These are phyloP conservation scores for Piaya cayana DNA, from an alignment of 2,113 vertebrate genomes.

Conservation along the genomic window DNA sequence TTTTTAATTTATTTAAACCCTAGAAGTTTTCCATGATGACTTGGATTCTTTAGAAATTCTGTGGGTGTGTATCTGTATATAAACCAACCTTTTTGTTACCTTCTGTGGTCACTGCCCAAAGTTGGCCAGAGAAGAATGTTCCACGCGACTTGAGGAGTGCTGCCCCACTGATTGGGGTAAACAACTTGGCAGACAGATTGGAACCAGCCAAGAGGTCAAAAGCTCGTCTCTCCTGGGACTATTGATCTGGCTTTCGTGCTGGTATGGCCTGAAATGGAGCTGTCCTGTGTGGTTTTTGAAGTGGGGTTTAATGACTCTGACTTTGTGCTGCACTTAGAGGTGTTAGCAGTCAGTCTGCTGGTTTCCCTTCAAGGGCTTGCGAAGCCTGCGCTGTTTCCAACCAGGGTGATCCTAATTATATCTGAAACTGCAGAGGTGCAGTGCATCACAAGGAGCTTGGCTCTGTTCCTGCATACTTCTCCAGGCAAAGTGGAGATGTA, in stretches of 20 bases:
- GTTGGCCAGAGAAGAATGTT: neutral
- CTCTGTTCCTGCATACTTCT: neutral
- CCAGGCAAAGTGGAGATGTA: neutral
- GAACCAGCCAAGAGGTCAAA: neutral
- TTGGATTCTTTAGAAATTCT: neutral
- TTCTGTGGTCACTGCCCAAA: neutral
- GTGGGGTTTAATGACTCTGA: neutral
- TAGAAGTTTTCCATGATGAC: neutral
- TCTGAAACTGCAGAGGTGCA: conserved; percentile 45
- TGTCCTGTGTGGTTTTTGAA: neutral
- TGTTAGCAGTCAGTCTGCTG: neutral
- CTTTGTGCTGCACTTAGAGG: neutral
- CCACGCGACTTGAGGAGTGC: neutral
- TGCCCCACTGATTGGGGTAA: neutral
- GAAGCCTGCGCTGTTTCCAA: neutral
- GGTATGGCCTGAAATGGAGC: neutral
- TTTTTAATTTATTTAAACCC: neutral
- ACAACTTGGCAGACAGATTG: neutral
- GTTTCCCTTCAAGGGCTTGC: neutral
- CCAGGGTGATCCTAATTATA: conserved; percentile 12
- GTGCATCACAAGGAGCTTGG: neutral
- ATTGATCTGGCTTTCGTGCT: neutral
- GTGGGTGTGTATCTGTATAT: neutral
- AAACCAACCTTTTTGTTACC: neutral
- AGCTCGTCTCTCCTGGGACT: neutral